Conservation (phyloP, 2,888 invertebrate genomes). For the Diaphora mendica region DNA sequence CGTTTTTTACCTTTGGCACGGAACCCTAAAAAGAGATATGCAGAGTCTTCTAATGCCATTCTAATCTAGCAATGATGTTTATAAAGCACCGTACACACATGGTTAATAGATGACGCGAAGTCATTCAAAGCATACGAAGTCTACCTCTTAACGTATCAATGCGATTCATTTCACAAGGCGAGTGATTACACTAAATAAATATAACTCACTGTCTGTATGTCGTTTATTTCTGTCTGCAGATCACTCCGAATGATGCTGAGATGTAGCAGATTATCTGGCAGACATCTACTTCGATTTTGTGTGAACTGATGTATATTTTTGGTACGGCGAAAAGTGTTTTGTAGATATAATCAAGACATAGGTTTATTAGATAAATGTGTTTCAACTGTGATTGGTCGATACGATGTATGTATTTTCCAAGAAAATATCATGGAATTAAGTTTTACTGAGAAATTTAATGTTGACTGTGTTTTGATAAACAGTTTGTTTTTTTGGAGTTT, state of each 20-base stretch:
- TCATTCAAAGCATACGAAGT: slow-evolving; percentile 4
- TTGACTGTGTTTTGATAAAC: background rate
- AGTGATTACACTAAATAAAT: slow-evolving; percentile 47
- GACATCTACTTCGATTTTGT: slow-evolving; percentile 44
- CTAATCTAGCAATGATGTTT: background rate
- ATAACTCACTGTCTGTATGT: slow-evolving; percentile 48
- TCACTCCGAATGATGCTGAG: slow-evolving; percentile 36
- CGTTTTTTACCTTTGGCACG: too few relatives aligned
- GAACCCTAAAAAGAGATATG: background rate
- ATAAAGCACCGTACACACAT: background rate
- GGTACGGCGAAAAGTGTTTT: slow-evolving; percentile 10
- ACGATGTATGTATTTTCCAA: background rate
- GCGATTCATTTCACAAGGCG: slow-evolving; percentile 34
- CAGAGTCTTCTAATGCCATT: background rate
- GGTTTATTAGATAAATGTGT: background rate
- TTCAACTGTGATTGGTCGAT: background rate
- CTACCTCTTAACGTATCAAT: slow-evolving; percentile 34
- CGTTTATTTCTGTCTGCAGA: slow-evolving; percentile 60
- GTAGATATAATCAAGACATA: background rate
- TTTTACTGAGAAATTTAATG: background rate
- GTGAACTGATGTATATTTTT: slow-evolving; percentile 36
- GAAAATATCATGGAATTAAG: background rate
- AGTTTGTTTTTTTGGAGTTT: background rate
- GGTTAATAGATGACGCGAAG: background rate
- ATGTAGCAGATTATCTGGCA: slow-evolving; percentile 42